phyloP scores from a whole-genome alignment of 92 coral and sea anemone species.

The Phenganax stokvisi region DNA sequence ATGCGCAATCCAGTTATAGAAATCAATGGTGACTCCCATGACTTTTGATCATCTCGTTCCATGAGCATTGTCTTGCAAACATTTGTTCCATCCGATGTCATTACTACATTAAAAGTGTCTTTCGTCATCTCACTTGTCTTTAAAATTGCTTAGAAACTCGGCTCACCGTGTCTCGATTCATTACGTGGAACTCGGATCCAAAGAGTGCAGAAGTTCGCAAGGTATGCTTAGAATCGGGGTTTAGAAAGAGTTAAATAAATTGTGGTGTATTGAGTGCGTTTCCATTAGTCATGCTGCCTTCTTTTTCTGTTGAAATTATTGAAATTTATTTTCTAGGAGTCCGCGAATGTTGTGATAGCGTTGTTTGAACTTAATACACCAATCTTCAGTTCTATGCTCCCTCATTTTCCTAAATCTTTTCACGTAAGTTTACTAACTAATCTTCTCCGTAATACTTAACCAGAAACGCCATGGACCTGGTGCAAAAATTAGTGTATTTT shows the following conservation, averaged over 20 bases:
- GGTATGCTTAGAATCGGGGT: conserved; percentile 45
- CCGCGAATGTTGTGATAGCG: conserved; percentile 91
- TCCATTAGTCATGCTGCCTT: too few species aligned
- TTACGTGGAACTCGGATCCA: conserved; percentile 97
- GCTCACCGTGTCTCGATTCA: conserved; percentile 88
- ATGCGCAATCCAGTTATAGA: too few species aligned
- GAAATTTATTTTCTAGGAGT: conserved; percentile 55
- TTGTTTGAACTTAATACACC: conserved; percentile 95
- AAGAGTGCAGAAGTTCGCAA: conserved; percentile 96
- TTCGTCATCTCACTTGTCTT: conserved; percentile 11
- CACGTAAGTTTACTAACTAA: conserved; percentile 55
- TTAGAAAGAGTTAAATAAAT: background rate
- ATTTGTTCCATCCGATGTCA: background rate
- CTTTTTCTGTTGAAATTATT: background rate
- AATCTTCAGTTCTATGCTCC: conserved; percentile 93
- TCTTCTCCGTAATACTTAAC: background rate
- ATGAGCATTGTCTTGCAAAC: conserved; percentile 46
- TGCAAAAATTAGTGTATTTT: too few species aligned
- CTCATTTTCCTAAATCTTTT: conserved; percentile 90
- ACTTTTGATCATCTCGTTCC: too few species aligned
- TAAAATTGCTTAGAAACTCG: conserved; percentile 75
- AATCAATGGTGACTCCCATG: too few species aligned
- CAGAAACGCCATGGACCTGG: background rate
- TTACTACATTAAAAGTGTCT: background rate
- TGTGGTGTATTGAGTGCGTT: background rate